Base-by-base conservation (phyloP, 2,888 invertebrate species). In the Alloscopus bannaensis region DNA sequence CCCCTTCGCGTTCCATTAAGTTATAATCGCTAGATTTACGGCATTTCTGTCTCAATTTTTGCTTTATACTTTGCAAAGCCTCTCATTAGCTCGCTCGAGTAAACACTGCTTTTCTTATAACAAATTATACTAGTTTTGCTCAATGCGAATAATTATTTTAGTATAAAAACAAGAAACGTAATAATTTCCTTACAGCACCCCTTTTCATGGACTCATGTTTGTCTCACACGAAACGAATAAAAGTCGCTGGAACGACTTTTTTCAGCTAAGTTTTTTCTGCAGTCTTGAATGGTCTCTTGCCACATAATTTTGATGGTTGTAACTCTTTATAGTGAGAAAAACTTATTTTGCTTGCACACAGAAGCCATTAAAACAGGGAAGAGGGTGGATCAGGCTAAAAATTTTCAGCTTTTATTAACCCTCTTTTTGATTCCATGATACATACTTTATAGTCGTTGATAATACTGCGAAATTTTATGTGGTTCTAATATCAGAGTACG, bases 341-440 rank as follows among this genome's bases (percentile, higher is more conserved):
- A 75, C 45, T 42, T 55, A 42, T 26, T 77, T 70, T 69, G 64
- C 69, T 77, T 77, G 77, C 69, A 13, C 6, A 77, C 77, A 77
- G 77, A 70, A 77, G 77, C 52, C 64, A 77, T 77, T 77, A 77
- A 77, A 52, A 75, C 42, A 60, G 77, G n/a, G 62, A 77, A 77
- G 55, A 69, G 77, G 77, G 77, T 62, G 77, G 77, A 69, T 69
- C 77, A 22, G 68, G 52, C 62, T 69, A 52, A 62, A 77, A 77
- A 59, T 77, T 60, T 77, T 69, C 45, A 64, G 62, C 42, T 77
- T 77, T 77, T 69, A 64, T 69, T 69, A 69, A 62, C 69, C 77
- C 52, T 69, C 70, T 36, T 76, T 77, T 77, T 77, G 70, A 77
- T 77, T 77, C 65, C 50, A 76, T 66, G 59, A 64, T 52, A 45